These are phyloP conservation scores for Molothrus aeneus DNA, from an alignment of 2,797 vertebrate species.

Conservation along the genomic window DNA sequence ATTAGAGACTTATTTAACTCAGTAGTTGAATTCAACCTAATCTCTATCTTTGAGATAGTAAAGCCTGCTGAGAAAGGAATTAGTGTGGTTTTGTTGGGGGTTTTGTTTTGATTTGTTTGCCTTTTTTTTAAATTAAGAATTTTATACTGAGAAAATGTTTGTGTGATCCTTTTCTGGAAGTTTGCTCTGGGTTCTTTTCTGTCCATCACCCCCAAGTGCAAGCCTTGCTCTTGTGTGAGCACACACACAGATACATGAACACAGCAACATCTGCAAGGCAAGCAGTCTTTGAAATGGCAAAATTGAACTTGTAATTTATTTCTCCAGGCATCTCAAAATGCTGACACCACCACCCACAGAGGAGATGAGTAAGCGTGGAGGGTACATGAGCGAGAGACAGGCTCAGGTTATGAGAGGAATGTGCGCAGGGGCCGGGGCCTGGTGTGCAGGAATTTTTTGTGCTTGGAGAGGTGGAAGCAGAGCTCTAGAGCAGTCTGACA, in stretches of 20 bases:
- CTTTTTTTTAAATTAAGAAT: neutral
- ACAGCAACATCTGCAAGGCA: neutral
- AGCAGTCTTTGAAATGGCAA: neutral
- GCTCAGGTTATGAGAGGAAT: neutral
- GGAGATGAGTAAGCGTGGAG: neutral
- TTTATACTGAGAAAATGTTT: neutral
- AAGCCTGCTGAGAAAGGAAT: neutral
- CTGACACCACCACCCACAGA: neutral
- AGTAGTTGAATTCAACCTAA: neutral
- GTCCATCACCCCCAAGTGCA: neutral
- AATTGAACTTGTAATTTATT: neutral
- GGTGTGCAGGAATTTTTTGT: neutral
- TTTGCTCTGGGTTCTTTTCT: neutral
- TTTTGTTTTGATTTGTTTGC: neutral
- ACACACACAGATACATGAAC: fast-evolving
- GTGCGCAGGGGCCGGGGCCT: neutral
- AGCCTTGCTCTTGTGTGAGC: fast-evolving
- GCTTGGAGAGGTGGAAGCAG: neutral
- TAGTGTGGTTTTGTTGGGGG: fast-evolving
- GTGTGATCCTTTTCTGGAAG: neutral
- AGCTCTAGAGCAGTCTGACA: neutral
- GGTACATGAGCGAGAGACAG: neutral
- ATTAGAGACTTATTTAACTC: neutral
- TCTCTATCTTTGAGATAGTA: neutral
- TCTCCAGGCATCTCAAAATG: neutral